A percentile compares a stretch with the other conserved stretches of the same genome.
Conservation (phyloP, 2,797 vertebrate genomes). For the Myotis daubentonii region DNA sequence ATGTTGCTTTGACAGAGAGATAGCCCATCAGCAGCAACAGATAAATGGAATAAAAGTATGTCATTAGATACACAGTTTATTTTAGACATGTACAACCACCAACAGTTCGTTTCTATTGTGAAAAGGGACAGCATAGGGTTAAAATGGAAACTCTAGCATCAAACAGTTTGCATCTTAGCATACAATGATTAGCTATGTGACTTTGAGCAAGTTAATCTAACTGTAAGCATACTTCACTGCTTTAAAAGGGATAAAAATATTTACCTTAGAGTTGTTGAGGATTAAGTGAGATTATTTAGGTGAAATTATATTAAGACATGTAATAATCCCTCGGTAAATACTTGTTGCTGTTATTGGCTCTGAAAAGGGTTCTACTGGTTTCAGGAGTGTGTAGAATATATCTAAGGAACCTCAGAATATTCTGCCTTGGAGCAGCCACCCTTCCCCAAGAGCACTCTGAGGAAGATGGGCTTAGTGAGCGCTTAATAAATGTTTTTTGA, state of each 20-base stretch:
- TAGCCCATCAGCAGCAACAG: not conserved
- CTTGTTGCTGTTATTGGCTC: not conserved
- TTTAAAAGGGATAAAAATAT: slow-evolving; percentile 29
- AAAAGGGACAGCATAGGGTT: not conserved
- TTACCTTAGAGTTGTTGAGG: not conserved
- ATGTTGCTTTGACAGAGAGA: not conserved
- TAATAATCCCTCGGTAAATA: not conserved
- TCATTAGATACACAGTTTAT: not conserved
- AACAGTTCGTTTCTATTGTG: not conserved
- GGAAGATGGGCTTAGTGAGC: not conserved
- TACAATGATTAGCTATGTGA: not conserved
- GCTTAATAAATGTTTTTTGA: not conserved
- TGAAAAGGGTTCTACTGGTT: not conserved
- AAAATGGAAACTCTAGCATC: not conserved
- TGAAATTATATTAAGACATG: not conserved
- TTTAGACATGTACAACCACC: not conserved
- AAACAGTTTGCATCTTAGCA: not conserved
- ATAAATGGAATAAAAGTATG: not conserved
- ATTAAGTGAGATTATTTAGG: not conserved
- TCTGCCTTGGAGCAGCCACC: not conserved
- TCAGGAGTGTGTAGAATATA: not conserved
- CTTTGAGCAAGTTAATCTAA: not conserved
- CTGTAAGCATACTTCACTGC: not conserved
- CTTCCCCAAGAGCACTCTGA: not conserved
- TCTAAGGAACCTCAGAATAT: not conserved